phyloP scores from a whole-genome alignment of 2,797 vertebrate species.

The Muscicapa striata region DNA sequence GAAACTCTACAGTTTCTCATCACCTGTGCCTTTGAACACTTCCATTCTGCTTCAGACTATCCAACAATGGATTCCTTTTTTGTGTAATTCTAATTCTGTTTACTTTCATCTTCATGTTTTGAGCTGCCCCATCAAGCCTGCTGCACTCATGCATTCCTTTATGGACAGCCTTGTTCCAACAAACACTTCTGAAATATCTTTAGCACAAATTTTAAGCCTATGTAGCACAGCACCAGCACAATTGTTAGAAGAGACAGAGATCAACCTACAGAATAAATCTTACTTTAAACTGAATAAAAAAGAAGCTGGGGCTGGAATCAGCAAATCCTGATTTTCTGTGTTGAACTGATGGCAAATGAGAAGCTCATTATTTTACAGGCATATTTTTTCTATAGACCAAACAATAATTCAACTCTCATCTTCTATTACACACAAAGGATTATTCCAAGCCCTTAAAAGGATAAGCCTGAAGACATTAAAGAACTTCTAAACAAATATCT shows the following conservation, averaged over 20 bases:
- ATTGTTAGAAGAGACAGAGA: not conserved
- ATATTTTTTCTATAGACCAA: not conserved
- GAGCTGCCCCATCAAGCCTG: not conserved
- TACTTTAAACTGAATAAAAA: not conserved
- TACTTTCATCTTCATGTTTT: not conserved
- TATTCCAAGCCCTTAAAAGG: not conserved
- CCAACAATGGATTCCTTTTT: not conserved
- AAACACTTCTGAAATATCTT: not conserved
- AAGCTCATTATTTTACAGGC: not conserved
- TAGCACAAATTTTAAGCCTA: not conserved
- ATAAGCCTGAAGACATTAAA: not conserved
- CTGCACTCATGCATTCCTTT: not conserved
- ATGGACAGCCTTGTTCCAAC: accelerated
- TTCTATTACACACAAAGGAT: not conserved
- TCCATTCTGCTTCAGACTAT: not conserved
- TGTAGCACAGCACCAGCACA: not conserved
- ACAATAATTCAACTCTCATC: not conserved
- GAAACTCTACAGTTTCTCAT: not conserved
- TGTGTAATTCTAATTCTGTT: not conserved
- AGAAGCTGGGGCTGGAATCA: not conserved
- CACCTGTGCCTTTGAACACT: not conserved
- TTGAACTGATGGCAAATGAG: not conserved
- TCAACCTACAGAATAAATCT: not conserved
- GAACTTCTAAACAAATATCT: not conserved
- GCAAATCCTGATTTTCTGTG: not conserved